A percentile compares a stretch with the other conserved stretches of the same genome.
These are phyloP conservation scores for Sitta carolinensis DNA, from an alignment of 2,797 vertebrate genomes.

Conservation along the genomic window DNA sequence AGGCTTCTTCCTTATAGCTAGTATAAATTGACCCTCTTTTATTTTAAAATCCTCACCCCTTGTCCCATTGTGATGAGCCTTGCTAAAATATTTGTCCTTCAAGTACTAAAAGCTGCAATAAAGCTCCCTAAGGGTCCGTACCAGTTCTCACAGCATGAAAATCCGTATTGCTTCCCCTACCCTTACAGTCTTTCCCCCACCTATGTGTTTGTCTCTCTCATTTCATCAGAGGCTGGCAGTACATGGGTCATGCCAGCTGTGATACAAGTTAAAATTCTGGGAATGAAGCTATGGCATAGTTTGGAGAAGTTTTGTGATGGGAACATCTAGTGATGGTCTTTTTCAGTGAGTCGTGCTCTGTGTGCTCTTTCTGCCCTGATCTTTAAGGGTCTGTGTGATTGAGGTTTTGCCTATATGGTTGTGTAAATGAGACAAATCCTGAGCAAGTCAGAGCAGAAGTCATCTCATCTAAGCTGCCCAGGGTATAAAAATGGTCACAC, in stretches of 20 bases:
- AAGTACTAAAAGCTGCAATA: neutral
- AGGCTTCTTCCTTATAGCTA: neutral
- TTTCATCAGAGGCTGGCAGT: neutral
- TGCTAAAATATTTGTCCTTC: neutral
- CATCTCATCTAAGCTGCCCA: neutral
- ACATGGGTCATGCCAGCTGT: neutral
- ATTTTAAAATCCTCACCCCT: neutral
- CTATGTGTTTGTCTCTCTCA: neutral
- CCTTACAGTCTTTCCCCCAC: rapidly evolving
- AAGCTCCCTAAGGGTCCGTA: neutral
- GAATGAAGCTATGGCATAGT: neutral
- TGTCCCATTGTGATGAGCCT: neutral
- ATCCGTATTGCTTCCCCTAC: neutral
- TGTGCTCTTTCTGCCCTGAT: neutral
- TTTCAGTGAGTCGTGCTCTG: neutral
- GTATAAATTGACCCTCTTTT: neutral
- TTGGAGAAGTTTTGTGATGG: neutral
- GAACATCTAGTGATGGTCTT: neutral
- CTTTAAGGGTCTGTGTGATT: neutral
- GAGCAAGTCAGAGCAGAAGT: neutral
- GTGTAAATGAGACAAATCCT: neutral
- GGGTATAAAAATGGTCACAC: neutral
- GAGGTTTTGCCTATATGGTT: neutral
- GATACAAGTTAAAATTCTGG: neutral
- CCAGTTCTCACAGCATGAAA: neutral